A percentile compares a stretch with the other conserved stretches of the same genome.
Conservation (phyloP, 1,140 invertebrate genomes). For the Trichonephila inaurata region DNA sequence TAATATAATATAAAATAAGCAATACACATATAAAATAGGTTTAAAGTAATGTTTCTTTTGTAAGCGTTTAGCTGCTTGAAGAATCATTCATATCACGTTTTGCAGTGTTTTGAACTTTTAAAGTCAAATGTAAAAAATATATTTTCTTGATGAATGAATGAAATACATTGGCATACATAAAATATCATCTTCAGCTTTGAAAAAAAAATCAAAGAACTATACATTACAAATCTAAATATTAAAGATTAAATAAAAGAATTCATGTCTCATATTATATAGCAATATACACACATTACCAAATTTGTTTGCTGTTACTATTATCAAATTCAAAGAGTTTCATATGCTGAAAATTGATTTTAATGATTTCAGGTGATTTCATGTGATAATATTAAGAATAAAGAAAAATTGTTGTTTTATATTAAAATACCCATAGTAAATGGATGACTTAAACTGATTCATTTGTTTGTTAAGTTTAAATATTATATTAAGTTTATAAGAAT, state of each 20-base stretch:
- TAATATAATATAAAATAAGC: no score
- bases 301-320: not conserved
- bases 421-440: no score
- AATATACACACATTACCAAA: not conserved
- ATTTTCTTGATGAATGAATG: not conserved
- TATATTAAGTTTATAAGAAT: no score
- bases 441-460: no score
- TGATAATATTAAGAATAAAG: no score
- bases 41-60: not conserved
- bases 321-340: not conserved
- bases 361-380: no score
- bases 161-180: not conserved
- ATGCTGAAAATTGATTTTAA: no score
- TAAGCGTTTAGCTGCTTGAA: not conserved
- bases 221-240: not conserved
- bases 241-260: not conserved
- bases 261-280: not conserved
- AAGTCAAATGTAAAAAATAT: not conserved
- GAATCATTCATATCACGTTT: not conserved
- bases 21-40: no score
- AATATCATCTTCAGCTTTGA: not conserved
- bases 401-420: no score
- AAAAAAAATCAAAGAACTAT: not conserved
- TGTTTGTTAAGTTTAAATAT: no score
- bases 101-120: not conserved